Evolutionary conservation across 2,888 invertebrate genomes (phyloP), one percentile per base, ranked within the genome.

Genomic region (Sympetrum striolatum): DNA sequence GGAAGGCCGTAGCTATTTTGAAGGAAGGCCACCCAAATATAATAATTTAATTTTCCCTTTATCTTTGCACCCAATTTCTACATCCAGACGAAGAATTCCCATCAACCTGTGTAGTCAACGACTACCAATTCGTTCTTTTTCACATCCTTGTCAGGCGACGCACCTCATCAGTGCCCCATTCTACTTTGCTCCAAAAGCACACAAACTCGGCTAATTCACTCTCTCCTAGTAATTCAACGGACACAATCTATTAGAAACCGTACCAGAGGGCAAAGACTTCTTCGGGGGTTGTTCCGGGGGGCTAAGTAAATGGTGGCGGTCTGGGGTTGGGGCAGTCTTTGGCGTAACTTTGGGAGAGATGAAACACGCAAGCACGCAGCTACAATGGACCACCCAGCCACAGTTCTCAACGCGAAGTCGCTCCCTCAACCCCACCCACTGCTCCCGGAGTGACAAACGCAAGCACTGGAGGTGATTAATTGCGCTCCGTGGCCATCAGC

Each of bases 351-450:
- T 48, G 25, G 81, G n/a, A 22, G 44, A 44, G 44, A 48, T 31
- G 53, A 15, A 48, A 81, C 81, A 48, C 44, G 25, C 81, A 80
- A 2, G 35, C 73, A 73, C 73, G 73, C 73, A 73, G 31, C 73
- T 31, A 82, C 58, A 82, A 82, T 82, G 82, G 82, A 82, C 82
- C 82, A 82, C 82, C 82, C 82, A 82, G 82, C 82, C 82, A 58
- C 44, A 48, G 53, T 58, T 18, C 73, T 73, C 25, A 73, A 73
- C 73, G 25, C 73, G 73, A 31, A 64, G 64, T 64, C 53, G 10
- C 81, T 81, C 22, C 48, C 80, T 22, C 53, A 10, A 12, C 31
- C 82, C 53, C 58, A 1, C 31, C 53, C 58, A 53, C 82, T 58
- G 31, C 53, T 31, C 35, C 58, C 18, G 82, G 58, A 82, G 82